Percentiles rank a stretch among this genome's conserved stretches.
phyloP scores from a whole-genome alignment of 2,113 vertebrate species.

The Grammomys surdaster region DNA sequence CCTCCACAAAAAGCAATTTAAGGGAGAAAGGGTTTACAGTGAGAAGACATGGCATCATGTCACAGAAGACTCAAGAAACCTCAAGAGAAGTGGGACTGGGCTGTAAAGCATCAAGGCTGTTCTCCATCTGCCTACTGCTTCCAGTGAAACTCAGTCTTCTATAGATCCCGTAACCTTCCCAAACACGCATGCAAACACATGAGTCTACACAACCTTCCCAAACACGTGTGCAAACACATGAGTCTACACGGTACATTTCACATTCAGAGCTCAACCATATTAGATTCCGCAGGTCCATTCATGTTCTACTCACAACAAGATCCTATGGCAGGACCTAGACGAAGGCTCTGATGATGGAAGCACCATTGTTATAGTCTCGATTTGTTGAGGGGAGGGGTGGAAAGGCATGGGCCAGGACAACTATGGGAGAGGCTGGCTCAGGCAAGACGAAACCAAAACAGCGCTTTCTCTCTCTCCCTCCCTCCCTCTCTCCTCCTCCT shows the following conservation, averaged over 20 bases:
- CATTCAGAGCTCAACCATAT: neutral
- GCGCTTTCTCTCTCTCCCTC: too few relatives aligned
- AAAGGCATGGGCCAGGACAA: neutral
- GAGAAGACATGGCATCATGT: neutral
- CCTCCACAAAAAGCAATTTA: neutral
- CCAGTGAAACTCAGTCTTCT: neutral
- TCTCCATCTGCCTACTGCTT: neutral
- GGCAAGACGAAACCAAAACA: neutral
- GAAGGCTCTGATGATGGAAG: neutral
- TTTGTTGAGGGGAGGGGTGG: neutral
- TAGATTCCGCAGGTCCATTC: neutral
- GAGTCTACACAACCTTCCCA: neutral
- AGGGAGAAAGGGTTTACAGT: too few relatives aligned
- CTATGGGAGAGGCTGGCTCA: neutral
- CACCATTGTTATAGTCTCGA: neutral
- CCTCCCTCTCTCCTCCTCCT: fast-evolving
- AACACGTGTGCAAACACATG: neutral
- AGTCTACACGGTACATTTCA: neutral
- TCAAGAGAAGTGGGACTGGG: too few relatives aligned
- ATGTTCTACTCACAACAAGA: neutral
- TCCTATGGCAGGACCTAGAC: neutral
- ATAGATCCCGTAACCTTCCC: neutral
- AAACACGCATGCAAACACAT: neutral
- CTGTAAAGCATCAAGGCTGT: neutral
- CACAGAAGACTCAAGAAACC: neutral